These are phyloP conservation scores for Stercorarius parasiticus DNA, from an alignment of 2,113 vertebrate species.

Conservation along the genomic window DNA sequence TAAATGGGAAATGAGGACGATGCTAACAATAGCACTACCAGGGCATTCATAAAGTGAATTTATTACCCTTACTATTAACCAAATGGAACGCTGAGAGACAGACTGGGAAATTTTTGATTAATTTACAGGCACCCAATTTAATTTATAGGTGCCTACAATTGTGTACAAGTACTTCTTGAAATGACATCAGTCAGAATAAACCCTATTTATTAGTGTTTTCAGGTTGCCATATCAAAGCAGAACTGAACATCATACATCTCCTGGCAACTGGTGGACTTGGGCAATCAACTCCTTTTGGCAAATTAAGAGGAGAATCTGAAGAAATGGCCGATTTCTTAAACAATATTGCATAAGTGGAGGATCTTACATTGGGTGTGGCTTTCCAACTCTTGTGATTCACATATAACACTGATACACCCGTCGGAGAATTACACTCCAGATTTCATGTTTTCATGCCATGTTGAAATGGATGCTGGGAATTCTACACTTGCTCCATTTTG, in stretches of 20 bases:
- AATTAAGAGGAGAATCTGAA: neutral
- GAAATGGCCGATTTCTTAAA: neutral
- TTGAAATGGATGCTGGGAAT: neutral
- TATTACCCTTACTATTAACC: neutral
- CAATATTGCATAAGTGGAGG: neutral
- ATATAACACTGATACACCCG: neutral
- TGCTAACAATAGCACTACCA: neutral
- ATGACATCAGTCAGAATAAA: neutral
- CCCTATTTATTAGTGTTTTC: neutral
- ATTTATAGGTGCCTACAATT: neutral
- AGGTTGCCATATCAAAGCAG: neutral
- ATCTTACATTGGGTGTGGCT: neutral
- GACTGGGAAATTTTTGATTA: neutral
- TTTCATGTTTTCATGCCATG: neutral
- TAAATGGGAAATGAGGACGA: neutral
- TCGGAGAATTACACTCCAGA: accelerated
- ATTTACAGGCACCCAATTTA: neutral
- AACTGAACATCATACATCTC: neutral
- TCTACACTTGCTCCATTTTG: neutral
- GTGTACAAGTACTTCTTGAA: neutral
- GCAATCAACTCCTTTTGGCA: neutral
- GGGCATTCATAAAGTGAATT: neutral
- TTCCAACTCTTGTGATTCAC: neutral
- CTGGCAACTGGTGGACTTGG: neutral
- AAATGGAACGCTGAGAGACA: neutral